phyloP scores from a whole-genome alignment of 2,113 vertebrate genomes.

The Xyliphius kryptos region DNA sequence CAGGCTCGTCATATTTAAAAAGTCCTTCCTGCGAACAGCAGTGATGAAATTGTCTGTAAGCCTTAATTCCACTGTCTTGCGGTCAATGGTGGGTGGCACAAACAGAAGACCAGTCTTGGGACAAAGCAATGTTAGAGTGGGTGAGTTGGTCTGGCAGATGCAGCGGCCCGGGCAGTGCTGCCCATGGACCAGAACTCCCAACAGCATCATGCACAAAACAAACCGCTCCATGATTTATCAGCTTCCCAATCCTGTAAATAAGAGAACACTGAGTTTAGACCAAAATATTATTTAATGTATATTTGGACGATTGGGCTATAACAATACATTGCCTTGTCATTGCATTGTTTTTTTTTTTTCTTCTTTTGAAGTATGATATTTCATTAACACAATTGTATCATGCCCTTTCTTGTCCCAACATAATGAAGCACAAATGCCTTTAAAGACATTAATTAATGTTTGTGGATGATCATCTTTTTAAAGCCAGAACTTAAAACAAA shows the following conservation, averaged over 20 bases:
- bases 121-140: conserved; percentile 84
- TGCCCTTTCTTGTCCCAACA: too few species aligned
- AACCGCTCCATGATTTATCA: conserved; percentile 75
- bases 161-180: conserved; percentile 83
- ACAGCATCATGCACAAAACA: conserved; percentile 75
- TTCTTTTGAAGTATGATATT: too few species aligned
- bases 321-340: too few species aligned
- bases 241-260: conserved; percentile 53
- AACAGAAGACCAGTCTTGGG: conserved; percentile 88
- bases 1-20: conserved; percentile 91
- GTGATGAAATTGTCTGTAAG: conserved; percentile 94
- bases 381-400: too few species aligned
- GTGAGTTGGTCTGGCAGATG: conserved; percentile 88
- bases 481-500: too few species aligned
- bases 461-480: too few species aligned
- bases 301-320: too few species aligned
- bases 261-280: too few species aligned
- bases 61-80: conserved; percentile 85
- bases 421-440: too few species aligned
- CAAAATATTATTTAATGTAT: too few species aligned
- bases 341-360: too few species aligned
- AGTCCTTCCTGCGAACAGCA: conserved; percentile 78
- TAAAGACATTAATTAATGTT: too few species aligned
- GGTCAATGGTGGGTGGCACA: conserved; percentile 83
- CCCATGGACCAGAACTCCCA: conserved; percentile 68